Evolutionary conservation across 2,888 invertebrate species (phyloP).

Genomic region (Eulithis prunata): DNA sequence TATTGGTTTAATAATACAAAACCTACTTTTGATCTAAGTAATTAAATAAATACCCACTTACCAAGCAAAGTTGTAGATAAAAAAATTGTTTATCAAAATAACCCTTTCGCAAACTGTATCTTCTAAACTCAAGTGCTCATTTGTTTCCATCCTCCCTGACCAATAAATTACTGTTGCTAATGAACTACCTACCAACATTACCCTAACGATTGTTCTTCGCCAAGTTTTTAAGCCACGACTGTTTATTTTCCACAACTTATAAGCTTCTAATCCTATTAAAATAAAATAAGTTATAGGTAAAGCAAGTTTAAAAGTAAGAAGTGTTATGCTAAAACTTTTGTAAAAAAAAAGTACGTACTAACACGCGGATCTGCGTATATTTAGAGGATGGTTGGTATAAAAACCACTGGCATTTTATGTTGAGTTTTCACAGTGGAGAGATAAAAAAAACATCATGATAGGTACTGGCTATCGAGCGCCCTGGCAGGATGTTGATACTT

Average conservation of each 20-base stretch:
- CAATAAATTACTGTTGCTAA: conserved; percentile 51
- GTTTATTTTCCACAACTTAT: conserved; percentile 57
- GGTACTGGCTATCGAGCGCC: too few species aligned
- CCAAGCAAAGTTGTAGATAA: too few species aligned
- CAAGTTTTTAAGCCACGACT: conserved; percentile 57
- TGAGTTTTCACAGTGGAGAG: too few species aligned
- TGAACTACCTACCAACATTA: conserved; percentile 57
- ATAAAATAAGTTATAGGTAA: conserved; percentile 53
- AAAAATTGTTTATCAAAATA: background rate
- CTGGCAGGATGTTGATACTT: too few species aligned
- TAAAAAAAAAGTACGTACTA: too few species aligned
- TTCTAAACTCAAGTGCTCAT: conserved; percentile 5
- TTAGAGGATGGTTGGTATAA: conserved; percentile 30
- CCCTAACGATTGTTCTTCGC: conserved; percentile 61
- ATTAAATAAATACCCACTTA: too few species aligned
- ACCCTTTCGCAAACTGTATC: background rate
- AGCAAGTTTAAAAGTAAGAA: conserved; percentile 63
- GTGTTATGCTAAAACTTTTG: conserved; percentile 61
- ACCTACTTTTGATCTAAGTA: too few species aligned
- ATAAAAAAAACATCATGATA: too few species aligned
- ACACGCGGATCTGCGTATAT: conserved; percentile 56
- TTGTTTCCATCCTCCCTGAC: conserved; percentile 24
- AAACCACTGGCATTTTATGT: background rate
- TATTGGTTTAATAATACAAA: too few species aligned
- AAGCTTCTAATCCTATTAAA: conserved; percentile 63